Conservation (phyloP, 2,888 invertebrate genomes). For the Ennomos quercinarius region DNA sequence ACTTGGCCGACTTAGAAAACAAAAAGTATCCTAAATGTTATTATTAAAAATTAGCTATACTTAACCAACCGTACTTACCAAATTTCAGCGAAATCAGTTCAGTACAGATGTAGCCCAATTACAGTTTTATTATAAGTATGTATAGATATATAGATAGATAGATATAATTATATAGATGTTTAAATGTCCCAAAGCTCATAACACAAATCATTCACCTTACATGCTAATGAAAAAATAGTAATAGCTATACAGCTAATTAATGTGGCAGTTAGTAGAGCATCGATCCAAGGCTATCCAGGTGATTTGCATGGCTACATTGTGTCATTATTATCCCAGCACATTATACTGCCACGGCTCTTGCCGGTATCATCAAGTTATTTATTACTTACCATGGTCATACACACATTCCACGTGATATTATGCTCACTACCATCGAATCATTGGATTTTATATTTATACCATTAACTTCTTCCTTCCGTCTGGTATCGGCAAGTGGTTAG, state of each 20-base stretch:
- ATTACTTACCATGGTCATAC: slow-evolving; percentile 25
- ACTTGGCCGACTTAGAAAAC: too few species aligned
- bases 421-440: neutral
- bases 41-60: too few species aligned
- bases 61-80: too few species aligned
- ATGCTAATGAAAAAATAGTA: neutral
- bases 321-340: slow-evolving; percentile 22
- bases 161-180: too few species aligned
- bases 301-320: slow-evolving; percentile 41
- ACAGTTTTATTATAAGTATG: too few species aligned
- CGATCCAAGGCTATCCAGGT: slow-evolving; percentile 40
- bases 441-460: too few species aligned
- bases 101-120: too few species aligned
- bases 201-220: neutral
- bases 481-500: too few species aligned
- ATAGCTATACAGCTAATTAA: slow-evolving; percentile 1
- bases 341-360: slow-evolving; percentile 17
- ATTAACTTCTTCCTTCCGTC: too few species aligned
- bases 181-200: neutral
- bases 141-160: too few species aligned
- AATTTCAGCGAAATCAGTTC: too few species aligned
- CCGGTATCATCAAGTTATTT: slow-evolving; percentile 23
- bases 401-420: neutral
- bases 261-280: slow-evolving; percentile 35
- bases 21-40: too few species aligned